Conservation (phyloP, 37 sponge, comb jelly and placozoan genomes). For the Beroe ovata region DNA sequence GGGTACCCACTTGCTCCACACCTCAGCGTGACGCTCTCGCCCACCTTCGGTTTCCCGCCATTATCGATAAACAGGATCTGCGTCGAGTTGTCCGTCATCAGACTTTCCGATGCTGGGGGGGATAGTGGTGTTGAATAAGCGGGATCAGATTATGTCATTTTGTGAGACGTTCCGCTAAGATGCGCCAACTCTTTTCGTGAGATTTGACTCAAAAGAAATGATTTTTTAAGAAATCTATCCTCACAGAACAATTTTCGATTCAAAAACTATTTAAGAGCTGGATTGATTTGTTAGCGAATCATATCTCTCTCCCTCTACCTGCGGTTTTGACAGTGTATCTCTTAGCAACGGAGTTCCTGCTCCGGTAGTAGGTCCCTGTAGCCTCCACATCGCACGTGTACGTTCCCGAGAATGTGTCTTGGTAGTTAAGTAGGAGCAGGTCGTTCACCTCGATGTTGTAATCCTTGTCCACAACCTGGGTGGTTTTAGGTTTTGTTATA, state of each 20-base stretch:
- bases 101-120: neutral
- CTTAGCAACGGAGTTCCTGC: neutral
- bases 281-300: no score
- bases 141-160: no score
- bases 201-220: no score
- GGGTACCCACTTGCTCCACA: conserved; percentile 62
- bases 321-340: conserved; percentile 63
- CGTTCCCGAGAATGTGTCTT: conserved; percentile 15
- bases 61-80: conserved; percentile 65
- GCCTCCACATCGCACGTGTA: conserved; percentile 47
- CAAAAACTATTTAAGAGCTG: no score
- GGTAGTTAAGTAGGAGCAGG: conserved; percentile 21
- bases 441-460: conserved; percentile 55
- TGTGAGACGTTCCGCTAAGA: no score
- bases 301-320: conserved; percentile 8
- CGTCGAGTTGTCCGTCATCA: conserved; percentile 49
- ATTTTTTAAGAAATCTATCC: no score
- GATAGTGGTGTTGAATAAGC: no score
- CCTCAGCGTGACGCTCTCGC: conserved; percentile 19
- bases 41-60: conserved; percentile 28
- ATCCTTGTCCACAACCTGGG: conserved; percentile 14
- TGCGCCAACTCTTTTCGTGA: no score
- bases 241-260: no score
- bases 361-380: conserved; percentile 5
- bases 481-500: no score